Evolutionary conservation across 2,797 vertebrate species (phyloP), one percentile per base, ranked within the genome.

Genomic region (Neostethus bicornis): DNA sequence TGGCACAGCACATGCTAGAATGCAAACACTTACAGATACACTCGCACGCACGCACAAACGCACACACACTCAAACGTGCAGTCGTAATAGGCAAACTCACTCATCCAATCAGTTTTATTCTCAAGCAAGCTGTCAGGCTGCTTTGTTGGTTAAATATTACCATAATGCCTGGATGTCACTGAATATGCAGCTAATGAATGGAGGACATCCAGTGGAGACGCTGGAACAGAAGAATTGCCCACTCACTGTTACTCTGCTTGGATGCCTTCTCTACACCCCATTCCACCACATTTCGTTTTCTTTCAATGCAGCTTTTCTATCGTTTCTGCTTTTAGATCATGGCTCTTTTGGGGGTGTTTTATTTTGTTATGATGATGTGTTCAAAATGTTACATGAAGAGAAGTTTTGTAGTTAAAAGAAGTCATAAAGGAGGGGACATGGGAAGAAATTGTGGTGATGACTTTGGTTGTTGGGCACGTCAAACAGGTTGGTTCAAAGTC

Each of bases 1-100:
- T 87, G 89, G 80, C 78, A 77, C 73, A 23, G 84, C 88, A 88
- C 90, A 90, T 91, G 90, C 90, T 84, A 77, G 75, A 68, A 80
- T 71, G 84, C 85, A 65, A 61, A 85, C 78, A 21, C 61, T 43
- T 82, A 73, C 68, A 59, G 45, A 57, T 31, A 62, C 24, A 65
- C 69, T 62, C 4, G 62, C 5, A 64, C 56, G 43, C 59, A 45
- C 35, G 37, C 60, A 52, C 71, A 54, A 55, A 55, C 55, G 45
- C 66, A 57, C 26, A 35, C 54, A 58, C 61, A 54, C 25, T 62
- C 74, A 56, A 39, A 76, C 65, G 52, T 80, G 77, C 87, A 79
- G 66, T 82, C 77, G 16, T 63, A 71, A 83, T 44, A 67, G 76
- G 63, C 76, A 71, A 43, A 76, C 74, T 81, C 81, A 77, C 68